phyloP scores from a whole-genome alignment of 2,888 invertebrate genomes.

The Dolichomitus sp. region DNA sequence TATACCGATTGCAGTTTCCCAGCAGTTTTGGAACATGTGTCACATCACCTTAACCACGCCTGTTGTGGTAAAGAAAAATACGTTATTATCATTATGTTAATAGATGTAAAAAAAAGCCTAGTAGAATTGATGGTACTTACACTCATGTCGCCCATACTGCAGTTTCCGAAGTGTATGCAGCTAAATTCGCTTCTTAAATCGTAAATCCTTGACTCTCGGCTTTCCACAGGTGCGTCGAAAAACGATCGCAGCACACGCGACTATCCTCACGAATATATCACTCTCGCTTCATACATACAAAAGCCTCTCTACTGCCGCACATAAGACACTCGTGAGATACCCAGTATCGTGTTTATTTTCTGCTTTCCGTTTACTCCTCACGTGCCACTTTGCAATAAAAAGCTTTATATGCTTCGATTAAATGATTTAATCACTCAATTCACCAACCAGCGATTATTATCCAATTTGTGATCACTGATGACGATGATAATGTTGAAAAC shows the following conservation, averaged over 20 bases:
- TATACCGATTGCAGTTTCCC: too few relatives aligned
- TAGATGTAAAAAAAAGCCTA: background rate
- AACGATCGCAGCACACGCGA: slow-evolving; percentile 69
- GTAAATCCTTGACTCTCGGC: slow-evolving; percentile 60
- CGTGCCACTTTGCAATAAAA: slow-evolving; percentile 34
- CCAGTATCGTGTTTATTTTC: slow-evolving; percentile 17
- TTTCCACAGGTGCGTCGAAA: slow-evolving; percentile 73
- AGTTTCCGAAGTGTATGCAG: slow-evolving; percentile 69
- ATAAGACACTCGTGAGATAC: background rate
- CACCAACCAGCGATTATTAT: slow-evolving; percentile 3
- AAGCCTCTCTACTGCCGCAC: background rate
- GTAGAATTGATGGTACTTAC: slow-evolving; percentile 76
- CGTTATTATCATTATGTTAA: too few relatives aligned
- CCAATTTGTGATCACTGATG: background rate
- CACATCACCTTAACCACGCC: too few relatives aligned
- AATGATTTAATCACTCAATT: slow-evolving; percentile 44
- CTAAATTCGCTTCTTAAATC: slow-evolving; percentile 11
- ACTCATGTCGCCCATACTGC: slow-evolving; percentile 83
- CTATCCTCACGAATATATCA: slow-evolving; percentile 53
- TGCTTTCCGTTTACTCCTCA: slow-evolving; percentile 6
- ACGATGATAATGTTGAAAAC: background rate
- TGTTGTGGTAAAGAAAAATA: too few relatives aligned
- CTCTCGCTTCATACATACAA: slow-evolving; percentile 23
- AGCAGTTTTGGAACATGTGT: too few relatives aligned
- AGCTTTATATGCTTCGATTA: background rate